These are phyloP conservation scores for Ictalurus punctatus DNA, from an alignment of 2,113 vertebrate genomes.

Conservation along the genomic window DNA sequence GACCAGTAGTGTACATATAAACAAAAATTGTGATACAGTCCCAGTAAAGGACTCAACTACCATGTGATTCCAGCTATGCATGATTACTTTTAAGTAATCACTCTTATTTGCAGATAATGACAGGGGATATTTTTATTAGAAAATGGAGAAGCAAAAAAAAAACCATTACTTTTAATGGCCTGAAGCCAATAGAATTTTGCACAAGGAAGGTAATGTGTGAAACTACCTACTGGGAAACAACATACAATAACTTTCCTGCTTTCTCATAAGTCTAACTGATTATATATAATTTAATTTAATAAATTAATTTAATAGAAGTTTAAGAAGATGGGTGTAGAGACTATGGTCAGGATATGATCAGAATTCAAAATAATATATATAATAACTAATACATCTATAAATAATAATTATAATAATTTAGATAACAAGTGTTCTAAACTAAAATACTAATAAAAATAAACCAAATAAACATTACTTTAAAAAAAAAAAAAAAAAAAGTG, in stretches of 20 bases:
- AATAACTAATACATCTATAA: background rate
- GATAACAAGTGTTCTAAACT: background rate
- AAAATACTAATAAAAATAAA: background rate
- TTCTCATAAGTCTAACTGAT: background rate
- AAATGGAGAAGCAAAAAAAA: slow-evolving; percentile 8
- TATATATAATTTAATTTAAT: no score
- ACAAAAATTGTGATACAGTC: background rate
- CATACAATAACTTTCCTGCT: background rate
- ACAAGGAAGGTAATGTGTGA: slow-evolving; percentile 7
- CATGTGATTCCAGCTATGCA: background rate
- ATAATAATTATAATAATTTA: no score
- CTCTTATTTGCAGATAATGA: background rate
- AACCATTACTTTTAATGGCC: background rate
- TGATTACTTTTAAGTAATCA: background rate
- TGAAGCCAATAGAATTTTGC: background rate
- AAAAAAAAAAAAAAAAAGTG: background rate
- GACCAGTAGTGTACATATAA: background rate
- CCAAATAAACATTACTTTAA: background rate
- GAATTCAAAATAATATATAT: background rate
- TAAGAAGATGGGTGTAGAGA: background rate
- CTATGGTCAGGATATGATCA: background rate
- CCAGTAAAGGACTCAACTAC: background rate
- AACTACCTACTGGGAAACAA: slow-evolving; percentile 12
- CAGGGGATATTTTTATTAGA: slow-evolving; percentile 16
- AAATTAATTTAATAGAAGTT: no score